A percentile compares a stretch with the other conserved stretches of the same genome.
These are phyloP conservation scores for Xestoiulus laeticollis DNA, from an alignment of 2,888 invertebrate species.

Conservation along the genomic window DNA sequence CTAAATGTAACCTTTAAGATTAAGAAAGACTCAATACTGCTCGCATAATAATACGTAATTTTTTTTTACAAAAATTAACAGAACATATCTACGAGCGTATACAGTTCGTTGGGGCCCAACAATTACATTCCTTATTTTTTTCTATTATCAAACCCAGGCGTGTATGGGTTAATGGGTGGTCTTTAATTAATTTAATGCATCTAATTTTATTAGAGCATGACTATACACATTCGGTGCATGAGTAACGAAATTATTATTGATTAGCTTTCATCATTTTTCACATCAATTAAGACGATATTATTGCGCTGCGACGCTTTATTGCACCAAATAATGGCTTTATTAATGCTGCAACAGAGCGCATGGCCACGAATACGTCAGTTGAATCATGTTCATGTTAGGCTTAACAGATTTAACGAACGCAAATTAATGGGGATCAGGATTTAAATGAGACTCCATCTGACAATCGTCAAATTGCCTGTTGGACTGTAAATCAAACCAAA, in stretches of 20 bases:
- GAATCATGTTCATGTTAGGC: neutral
- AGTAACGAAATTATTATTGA: conserved; percentile 41
- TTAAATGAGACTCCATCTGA: neutral
- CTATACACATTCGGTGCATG: conserved; percentile 35
- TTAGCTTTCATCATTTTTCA: conserved; percentile 43
- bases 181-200: conserved; percentile 39
- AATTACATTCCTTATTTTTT: conserved; percentile 1
- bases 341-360: neutral
- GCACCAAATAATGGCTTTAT: neutral
- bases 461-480: neutral
- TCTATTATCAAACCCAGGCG: neutral
- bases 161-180: conserved; percentile 11
- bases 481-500: neutral
- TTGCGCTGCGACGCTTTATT: conserved; percentile 30
- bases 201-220: conserved; percentile 41
- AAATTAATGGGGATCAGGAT: neutral
- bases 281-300: conserved; percentile 41
- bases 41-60: no score
- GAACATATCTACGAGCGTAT: no score
- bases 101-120: neutral
- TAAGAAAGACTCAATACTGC: no score
- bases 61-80: no score
- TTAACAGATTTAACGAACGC: neutral
- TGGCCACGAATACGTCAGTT: neutral
- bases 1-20: no score